A percentile compares a stretch with the other conserved stretches of the same genome.
phyloP scores from a whole-genome alignment of 1,140 invertebrate species.

The Pseudobourletiella spinata region DNA sequence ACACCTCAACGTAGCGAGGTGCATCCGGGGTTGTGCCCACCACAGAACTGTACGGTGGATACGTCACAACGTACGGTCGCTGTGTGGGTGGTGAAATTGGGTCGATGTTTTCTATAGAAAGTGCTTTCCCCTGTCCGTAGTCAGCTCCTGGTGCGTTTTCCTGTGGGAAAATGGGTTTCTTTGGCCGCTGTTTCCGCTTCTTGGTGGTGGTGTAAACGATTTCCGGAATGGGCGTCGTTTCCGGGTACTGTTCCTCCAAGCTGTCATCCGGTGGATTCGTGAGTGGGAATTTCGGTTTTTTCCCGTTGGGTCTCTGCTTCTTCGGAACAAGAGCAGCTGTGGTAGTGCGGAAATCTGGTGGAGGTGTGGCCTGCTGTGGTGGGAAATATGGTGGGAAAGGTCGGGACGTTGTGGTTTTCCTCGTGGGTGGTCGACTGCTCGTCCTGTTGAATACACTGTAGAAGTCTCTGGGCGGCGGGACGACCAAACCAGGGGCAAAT shows the following conservation, averaged over 20 bases:
- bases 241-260: constrained; percentile 17
- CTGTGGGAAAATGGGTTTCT: constrained; percentile 2
- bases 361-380: not conserved
- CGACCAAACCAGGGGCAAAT: constrained; percentile 72
- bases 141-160: not conserved
- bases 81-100: not conserved
- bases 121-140: not conserved
- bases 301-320: constrained; percentile 31
- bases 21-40: too few species aligned
- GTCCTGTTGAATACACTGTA: constrained; percentile 55
- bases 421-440: not conserved
- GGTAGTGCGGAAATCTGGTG: not conserved
- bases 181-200: constrained; percentile 38
- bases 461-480: constrained; percentile 77
- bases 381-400: not conserved
- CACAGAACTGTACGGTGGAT: not conserved
- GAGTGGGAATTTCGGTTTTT: constrained; percentile 34
- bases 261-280: constrained; percentile 35
- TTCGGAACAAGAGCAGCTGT: not conserved
- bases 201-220: constrained; percentile 29
- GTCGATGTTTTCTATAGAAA: not conserved
- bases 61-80: not conserved
- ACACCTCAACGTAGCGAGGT: not conserved
- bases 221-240: constrained; percentile 16
- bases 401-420: not conserved